These are phyloP conservation scores for Cotesia congregata DNA, from an alignment of 2,888 invertebrate genomes.

Conservation along the genomic window DNA sequence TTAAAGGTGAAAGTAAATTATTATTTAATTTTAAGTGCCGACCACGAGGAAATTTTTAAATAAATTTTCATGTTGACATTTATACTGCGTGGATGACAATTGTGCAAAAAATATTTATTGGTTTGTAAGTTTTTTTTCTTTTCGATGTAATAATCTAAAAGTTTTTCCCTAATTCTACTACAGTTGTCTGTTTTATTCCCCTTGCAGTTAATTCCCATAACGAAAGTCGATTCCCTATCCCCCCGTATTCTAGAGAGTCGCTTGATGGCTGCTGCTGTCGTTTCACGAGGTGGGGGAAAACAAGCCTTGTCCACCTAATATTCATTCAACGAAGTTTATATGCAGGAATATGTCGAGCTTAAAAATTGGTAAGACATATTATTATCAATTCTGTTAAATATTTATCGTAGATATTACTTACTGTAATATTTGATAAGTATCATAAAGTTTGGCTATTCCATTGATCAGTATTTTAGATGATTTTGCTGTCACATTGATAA, in stretches of 20 bases:
- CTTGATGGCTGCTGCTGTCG: slow-evolving; percentile 60
- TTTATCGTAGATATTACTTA: background rate
- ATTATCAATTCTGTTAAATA: background rate
- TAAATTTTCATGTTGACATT: slow-evolving; percentile 7
- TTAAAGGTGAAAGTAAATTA: background rate
- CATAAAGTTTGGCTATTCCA: background rate
- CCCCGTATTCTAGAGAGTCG: slow-evolving; percentile 49
- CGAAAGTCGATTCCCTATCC: slow-evolving; percentile 53
- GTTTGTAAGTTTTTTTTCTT: slow-evolving; percentile 51
- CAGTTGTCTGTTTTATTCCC: slow-evolving; percentile 45
- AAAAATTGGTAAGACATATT: slow-evolving; percentile 73
- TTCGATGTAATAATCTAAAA: background rate
- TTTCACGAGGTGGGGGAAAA: slow-evolving; percentile 64
- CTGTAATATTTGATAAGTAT: slow-evolving; percentile 9
- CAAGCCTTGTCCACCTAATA: slow-evolving; percentile 62
- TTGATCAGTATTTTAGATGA: background rate
- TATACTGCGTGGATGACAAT: slow-evolving; percentile 32
- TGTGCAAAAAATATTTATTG: slow-evolving; percentile 53
- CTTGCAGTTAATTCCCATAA: slow-evolving; percentile 45
- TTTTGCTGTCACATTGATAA: slow-evolving; percentile 14
- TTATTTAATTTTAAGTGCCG: background rate
- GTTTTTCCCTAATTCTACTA: slow-evolving; percentile 54
- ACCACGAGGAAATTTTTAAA: slow-evolving; percentile 1
- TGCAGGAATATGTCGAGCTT: slow-evolving; percentile 76
- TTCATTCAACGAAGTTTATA: slow-evolving; percentile 60